A percentile compares a stretch with the other conserved stretches of the same genome.
phyloP scores from a whole-genome alignment of 37 sponge, comb jelly and placozoan species.

The Axinella damicornis region DNA sequence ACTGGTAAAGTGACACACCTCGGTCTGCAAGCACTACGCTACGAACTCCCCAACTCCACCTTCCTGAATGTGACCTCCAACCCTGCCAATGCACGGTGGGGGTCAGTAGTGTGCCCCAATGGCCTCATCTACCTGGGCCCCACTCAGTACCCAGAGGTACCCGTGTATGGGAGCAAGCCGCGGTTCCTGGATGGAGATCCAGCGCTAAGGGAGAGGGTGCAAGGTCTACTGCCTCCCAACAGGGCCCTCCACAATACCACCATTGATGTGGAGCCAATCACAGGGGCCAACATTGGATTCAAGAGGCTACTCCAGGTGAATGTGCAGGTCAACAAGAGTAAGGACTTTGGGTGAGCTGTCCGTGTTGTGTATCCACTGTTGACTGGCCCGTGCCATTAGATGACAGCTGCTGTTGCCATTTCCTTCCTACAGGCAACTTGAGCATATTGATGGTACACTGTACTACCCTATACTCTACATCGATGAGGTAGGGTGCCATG shows the following conservation, averaged over 20 bases:
- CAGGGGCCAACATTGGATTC: slow-evolving; percentile 68
- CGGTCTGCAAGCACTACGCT: slow-evolving; percentile 71
- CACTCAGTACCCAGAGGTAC: slow-evolving; percentile 46
- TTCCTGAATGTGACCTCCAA: slow-evolving; percentile 54
- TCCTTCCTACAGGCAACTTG: slow-evolving; percentile 9
- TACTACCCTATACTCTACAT: slow-evolving; percentile 75
- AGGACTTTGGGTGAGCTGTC: slow-evolving; percentile 24
- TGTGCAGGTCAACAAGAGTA: slow-evolving; percentile 52
- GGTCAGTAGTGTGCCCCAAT: slow-evolving; percentile 65
- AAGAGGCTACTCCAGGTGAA: slow-evolving; percentile 62
- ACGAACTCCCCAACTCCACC: slow-evolving; percentile 24
- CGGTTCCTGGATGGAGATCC: slow-evolving; percentile 88
- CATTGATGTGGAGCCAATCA: slow-evolving; percentile 74
- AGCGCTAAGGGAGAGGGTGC: slow-evolving; percentile 33
- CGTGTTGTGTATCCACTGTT: no score
- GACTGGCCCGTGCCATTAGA: background rate
- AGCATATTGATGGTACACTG: slow-evolving; percentile 43
- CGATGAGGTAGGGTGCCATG: slow-evolving; percentile 73
- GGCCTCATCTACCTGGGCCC: slow-evolving; percentile 80
- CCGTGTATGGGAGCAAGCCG: slow-evolving; percentile 85
- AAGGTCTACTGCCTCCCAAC: slow-evolving; percentile 51
- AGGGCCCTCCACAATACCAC: slow-evolving; percentile 51
- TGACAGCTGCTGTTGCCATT: no score
- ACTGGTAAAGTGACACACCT: slow-evolving; percentile 24
- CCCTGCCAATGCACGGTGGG: slow-evolving; percentile 67